Evolutionary conservation across 1,140 invertebrate species (phyloP).

Genomic region (Mizuhopecten yessoensis): DNA sequence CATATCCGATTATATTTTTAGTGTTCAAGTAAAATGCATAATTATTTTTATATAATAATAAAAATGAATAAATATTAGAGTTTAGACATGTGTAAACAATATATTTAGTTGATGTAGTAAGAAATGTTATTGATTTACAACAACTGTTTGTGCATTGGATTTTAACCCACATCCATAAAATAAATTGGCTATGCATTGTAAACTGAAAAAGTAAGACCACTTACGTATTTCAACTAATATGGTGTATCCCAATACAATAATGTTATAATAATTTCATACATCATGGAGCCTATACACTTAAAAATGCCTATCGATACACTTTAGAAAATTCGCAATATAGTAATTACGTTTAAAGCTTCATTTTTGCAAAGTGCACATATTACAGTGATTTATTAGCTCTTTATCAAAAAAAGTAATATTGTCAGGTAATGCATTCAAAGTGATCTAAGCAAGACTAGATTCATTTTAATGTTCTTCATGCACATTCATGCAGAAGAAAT

Average conservation of each 20-base stretch:
- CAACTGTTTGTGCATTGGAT: not conserved
- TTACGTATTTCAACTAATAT: not conserved
- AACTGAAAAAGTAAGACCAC: not conserved
- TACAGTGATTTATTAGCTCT: not conserved
- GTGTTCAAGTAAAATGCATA: too few species aligned
- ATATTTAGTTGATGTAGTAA: too few species aligned
- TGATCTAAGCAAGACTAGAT: not conserved
- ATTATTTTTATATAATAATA: too few species aligned
- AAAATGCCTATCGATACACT: not conserved
- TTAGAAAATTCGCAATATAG: not conserved
- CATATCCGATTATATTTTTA: too few species aligned
- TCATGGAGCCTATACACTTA: not conserved
- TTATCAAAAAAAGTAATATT: not conserved
- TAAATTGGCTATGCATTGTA: not conserved
- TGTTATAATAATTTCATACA: not conserved
- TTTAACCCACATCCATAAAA: not conserved
- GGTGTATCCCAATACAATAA: not conserved
- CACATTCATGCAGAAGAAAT: constrained; percentile 18
- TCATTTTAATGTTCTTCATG: not conserved
- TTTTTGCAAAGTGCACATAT: not conserved
- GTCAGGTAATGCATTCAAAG: not conserved
- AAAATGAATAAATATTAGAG: too few species aligned
- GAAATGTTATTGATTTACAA: not conserved
- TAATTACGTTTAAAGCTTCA: not conserved
- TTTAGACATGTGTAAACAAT: too few species aligned